Evolutionary conservation across 2,797 vertebrate genomes (phyloP).

Genomic region (Phyllotis vaccarum): DNA sequence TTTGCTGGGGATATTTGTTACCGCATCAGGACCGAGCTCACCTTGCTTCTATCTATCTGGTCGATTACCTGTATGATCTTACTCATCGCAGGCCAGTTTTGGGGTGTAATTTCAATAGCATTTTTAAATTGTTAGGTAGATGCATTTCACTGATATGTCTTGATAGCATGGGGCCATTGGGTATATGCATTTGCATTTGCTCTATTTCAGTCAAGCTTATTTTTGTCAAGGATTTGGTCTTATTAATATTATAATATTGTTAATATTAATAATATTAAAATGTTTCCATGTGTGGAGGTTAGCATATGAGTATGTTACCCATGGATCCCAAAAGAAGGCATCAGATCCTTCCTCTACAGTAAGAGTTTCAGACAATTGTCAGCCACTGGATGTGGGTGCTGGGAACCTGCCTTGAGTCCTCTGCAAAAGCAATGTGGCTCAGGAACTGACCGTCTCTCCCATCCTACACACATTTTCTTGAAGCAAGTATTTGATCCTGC

Average conservation of each 20-base stretch:
- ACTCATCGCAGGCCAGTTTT: not conserved
- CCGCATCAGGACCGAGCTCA: not conserved
- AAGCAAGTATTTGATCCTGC: not conserved
- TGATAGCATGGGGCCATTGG: not conserved
- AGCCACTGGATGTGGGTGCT: not conserved
- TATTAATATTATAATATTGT: not conserved
- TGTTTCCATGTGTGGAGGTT: not conserved
- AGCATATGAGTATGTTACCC: not conserved
- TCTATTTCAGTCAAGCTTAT: not conserved
- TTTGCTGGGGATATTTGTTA: not conserved
- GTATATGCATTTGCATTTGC: not conserved
- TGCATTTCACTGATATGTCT: not conserved
- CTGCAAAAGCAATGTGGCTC: not conserved
- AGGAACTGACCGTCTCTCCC: not conserved
- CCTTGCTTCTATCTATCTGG: not conserved
- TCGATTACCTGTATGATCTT: not conserved
- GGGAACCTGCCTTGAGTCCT: not conserved
- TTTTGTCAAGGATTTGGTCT: not conserved
- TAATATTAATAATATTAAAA: not conserved
- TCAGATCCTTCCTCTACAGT: too few relatives aligned
- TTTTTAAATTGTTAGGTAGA: not conserved
- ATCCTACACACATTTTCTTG: not conserved
- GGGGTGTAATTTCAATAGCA: not conserved
- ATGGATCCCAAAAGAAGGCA: not conserved
- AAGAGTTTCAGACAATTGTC: too few relatives aligned